Base-by-base conservation (phyloP, 2,797 vertebrate species). In the Euthynnus affinis region DNA sequence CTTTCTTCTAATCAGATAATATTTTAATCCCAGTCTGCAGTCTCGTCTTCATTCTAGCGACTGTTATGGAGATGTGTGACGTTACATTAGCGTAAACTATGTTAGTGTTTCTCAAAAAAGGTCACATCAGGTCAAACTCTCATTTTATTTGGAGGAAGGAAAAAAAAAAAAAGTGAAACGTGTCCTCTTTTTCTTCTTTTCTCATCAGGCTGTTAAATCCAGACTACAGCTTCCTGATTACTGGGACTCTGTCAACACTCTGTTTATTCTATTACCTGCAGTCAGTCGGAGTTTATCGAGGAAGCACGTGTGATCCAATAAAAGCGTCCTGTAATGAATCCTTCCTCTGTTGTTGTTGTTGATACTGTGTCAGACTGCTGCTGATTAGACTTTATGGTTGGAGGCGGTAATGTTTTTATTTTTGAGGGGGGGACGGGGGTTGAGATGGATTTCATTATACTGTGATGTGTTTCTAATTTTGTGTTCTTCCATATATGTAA, bases 1-100 rank as follows among this genome's bases (percentile, higher is more conserved):
- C 64, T 73, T 78, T 73, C 65, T 22, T 60, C 64, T 63, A 27
- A 75, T 60, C 68, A 60, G 40, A 76, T 64, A 63, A 80, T 61
- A 70, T 70, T 57, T 55, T 65, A 71, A 67, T 62, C 74, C 37
- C 25, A n/a, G 29, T 60, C 58, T 40, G 66, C 7, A 18, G 32
- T 42, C 42, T 60, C 63, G 4, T 20, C 63, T 34, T 67, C 32
- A 49, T 7, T 7, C 48, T 2, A 37, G 6, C 10, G 27, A 32
- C 22, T 22, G 61, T 56, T 62, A 17, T 14, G 6, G 14, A 25
- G 61, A 37, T 55, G 49, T 9, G 18, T 25, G 22, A 34, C n/a
- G 27, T n/a, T 6, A 25, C 27, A 32, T 52, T 42, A 57, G 10
- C 29, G 32, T 25, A 1, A 46, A 44, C 9, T 0, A 15, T 3